A percentile compares a stretch with the other conserved stretches of the same genome.
phyloP scores from a whole-genome alignment of 2,113 vertebrate species.

The Anoura caudifer region DNA sequence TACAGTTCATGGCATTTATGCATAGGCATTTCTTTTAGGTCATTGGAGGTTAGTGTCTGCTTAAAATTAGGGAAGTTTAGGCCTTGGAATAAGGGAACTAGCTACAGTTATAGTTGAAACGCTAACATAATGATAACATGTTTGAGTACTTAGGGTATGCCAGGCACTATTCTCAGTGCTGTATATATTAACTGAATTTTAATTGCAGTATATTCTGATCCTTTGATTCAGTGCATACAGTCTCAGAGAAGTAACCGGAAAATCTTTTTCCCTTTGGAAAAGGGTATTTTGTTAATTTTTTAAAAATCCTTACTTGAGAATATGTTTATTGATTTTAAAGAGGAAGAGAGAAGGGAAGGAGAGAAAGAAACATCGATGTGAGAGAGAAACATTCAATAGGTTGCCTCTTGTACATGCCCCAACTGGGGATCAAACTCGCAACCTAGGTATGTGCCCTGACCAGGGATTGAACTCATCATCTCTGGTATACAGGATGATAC shows the following conservation, averaged over 20 bases:
- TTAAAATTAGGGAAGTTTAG: not conserved
- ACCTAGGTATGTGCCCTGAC: not conserved
- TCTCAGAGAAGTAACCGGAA: constrained; percentile 3
- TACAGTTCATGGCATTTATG: constrained; percentile 35
- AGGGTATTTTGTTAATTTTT: not conserved
- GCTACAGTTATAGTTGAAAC: not conserved
- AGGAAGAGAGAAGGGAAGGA: not conserved
- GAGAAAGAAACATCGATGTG: not conserved
- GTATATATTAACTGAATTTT: not conserved
- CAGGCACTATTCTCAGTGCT: not conserved
- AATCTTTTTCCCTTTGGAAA: constrained; percentile 14
- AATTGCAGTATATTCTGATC: not conserved
- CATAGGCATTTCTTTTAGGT: constrained; percentile 19
- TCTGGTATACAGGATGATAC: too few relatives aligned
- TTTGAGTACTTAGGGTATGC: not conserved
- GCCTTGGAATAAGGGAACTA: constrained; percentile 11
- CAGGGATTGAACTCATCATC: too few relatives aligned
- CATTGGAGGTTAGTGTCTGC: constrained; percentile 9
- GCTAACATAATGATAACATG: not conserved
- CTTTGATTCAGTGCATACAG: not conserved
- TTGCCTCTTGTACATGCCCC: not conserved
- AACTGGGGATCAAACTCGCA: not conserved
- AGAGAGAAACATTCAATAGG: too few relatives aligned
- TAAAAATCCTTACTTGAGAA: too few relatives aligned
- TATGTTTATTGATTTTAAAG: too few relatives aligned